Conservation (phyloP, 2,888 invertebrate species). For the Halictus quadricinctus region DNA sequence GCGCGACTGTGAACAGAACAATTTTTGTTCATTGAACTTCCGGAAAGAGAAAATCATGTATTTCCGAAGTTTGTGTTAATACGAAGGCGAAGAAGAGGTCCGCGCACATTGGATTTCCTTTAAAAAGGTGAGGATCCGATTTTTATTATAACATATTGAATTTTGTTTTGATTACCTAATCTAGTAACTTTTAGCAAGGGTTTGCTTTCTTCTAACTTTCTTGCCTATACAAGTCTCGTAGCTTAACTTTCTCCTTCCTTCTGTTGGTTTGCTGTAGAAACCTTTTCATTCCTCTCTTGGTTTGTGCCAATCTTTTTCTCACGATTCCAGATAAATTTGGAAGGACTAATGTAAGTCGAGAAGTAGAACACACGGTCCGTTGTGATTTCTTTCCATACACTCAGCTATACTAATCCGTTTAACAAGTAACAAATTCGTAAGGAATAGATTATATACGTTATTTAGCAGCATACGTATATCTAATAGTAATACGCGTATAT, state of each 20-base stretch:
- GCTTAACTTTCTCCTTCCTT: slow-evolving; percentile 59
- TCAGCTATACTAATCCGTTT: not conserved
- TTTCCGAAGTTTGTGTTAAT: slow-evolving; percentile 6
- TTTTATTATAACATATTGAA: slow-evolving; percentile 34
- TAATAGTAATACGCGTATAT: slow-evolving; percentile 12
- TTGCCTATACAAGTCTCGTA: slow-evolving; percentile 54
- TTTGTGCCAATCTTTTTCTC: slow-evolving; percentile 41
- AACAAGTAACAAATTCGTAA: slow-evolving; percentile 1
- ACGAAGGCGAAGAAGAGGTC: slow-evolving; percentile 42
- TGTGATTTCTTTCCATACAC: slow-evolving; percentile 6
- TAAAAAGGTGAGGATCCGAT: slow-evolving; percentile 61
- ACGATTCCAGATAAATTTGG: slow-evolving; percentile 16
- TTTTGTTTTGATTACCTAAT: slow-evolving; percentile 52
- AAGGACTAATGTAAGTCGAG: slow-evolving; percentile 6
- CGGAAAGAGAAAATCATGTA: not conserved
- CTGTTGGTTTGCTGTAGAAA: slow-evolving; percentile 58
- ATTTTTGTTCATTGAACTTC: slow-evolving; percentile 4
- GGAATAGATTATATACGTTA: slow-evolving; percentile 13
- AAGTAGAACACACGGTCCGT: not conserved
- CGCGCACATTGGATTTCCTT: slow-evolving; percentile 36
- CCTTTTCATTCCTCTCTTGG: slow-evolving; percentile 28
- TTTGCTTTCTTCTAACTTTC: slow-evolving; percentile 61
- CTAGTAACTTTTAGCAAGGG: slow-evolving; percentile 55
- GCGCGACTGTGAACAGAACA: not conserved
- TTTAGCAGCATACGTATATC: slow-evolving; percentile 12